phyloP scores from a whole-genome alignment of 2,888 invertebrate species.

The Eilema griseolum region DNA sequence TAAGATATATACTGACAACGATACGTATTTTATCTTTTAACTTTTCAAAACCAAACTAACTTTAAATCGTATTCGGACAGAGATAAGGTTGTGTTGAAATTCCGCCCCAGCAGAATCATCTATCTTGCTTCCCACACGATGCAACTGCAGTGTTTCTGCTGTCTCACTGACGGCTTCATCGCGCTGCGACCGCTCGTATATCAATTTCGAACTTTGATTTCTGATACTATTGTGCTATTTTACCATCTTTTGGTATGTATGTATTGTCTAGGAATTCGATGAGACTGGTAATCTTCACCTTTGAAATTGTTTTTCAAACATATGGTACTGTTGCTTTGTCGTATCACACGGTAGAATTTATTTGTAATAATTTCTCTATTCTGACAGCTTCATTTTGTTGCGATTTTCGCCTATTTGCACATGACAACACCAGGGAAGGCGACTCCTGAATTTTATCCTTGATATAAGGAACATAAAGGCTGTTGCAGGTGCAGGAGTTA shows the following conservation, averaged over 20 bases:
- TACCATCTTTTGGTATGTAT: neutral
- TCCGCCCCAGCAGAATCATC: constrained; percentile 25
- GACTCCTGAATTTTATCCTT: too few relatives aligned
- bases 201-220: constrained; percentile 24
- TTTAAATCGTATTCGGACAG: neutral
- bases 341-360: neutral
- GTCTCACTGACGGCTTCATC: constrained; percentile 26
- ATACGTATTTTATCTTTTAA: too few relatives aligned
- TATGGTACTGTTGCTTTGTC: too few relatives aligned
- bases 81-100: neutral
- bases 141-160: constrained; percentile 32
- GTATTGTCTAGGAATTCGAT: neutral
- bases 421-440: too few relatives aligned
- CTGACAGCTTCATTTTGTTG: too few relatives aligned
- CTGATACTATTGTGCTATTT: neutral
- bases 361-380: too few relatives aligned
- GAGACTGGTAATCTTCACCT: neutral
- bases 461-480: too few relatives aligned
- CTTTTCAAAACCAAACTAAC: neutral
- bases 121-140: constrained; percentile 26
- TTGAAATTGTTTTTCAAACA: neutral
- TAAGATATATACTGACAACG: too few relatives aligned
- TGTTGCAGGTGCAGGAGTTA: too few relatives aligned
- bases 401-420: too few relatives aligned
- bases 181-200: constrained; percentile 24